Evolutionary conservation across 1,140 invertebrate genomes (phyloP), one percentile per base, ranked within the genome.

Genomic region (Heterodera schachtii): DNA sequence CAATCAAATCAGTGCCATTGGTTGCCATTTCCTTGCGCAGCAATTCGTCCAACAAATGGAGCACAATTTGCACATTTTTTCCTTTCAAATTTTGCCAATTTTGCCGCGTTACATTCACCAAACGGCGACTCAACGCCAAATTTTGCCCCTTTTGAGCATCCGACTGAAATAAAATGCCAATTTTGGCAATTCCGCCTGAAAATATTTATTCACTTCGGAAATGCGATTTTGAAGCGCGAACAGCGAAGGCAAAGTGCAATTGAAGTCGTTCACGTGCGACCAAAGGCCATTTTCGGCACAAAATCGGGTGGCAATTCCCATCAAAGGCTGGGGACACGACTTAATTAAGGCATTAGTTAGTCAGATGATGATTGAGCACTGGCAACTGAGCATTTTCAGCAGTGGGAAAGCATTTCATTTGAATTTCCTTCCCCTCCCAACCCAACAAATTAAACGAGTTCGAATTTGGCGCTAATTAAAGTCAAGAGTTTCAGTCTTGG

Each of bases 291-390:
- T 67, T 21, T 64, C 73, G 4, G 71, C 21, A 82, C 88, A 89
- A 75, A 78, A 81, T 73, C 89, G 13, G 0, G 84, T 89, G 19
- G 87, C 87, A 43, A 89, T 78, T 57, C 88, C 88, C 64, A 88
- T 82, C 86, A 90, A 82, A 13, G 71, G 60, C 64, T 49, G 49
- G 7, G 84, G 80, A 75, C 88, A 89, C 11, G 87, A 87, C 60
- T 82, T 11, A 19, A 77, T 84, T 80, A 73, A 79, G 66, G 60
- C 31, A 31, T 31, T 31, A 31, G 1, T 31, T 31, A 31, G 31
- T 31, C 31, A 31, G 31, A 31, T 31, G 31, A 31, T 31, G 31
- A 31, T 31, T 31, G 31, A 31, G 31, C 31, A 31, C 31, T 31
- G 31, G 1, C 31, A 31, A 31, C 1, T 31, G 1, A 31, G 31